Evolutionary conservation across 37 sponge, comb jelly and placozoan genomes (phyloP), one percentile per base, ranked within the genome.

Genomic region (Mnemiopsis leidyi): DNA sequence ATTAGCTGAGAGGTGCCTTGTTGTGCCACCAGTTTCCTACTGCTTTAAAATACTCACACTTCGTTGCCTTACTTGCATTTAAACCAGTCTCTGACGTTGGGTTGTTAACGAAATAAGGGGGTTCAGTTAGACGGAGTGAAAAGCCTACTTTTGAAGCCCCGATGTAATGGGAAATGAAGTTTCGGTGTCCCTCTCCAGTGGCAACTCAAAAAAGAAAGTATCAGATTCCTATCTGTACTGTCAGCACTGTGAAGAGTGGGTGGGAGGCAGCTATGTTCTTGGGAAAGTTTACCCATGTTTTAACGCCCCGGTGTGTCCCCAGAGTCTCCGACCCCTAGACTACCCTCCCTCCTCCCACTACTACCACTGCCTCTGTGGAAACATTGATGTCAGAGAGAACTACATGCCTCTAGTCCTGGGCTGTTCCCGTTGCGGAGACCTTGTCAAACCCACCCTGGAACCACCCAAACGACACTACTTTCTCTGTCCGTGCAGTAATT

Each of bases 301-400:
- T 28, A 71, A 71, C 30, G 75, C 75, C 75, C 75, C 75, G 75
- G 20, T 25, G 3, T 71, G 75, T 25, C n/a, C 30, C 30, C 2
- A n/a, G 3, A 29, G 5, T 71, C 75, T 71, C 75, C 5, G 75
- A 29, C 75, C 75, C 20, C 30, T 71, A 71, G 30, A n/a, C 30
- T 71, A 71, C 75, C 75, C 75, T 28, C 75, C 75, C 25, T 29
- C 75, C 3, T 25, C 30, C 3, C 75, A 71, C 30, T 71, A 29
- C 30, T 71, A 71, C n/a, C 75, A 71, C 30, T 71, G 75, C n/a
- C 25, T 71, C 3, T 71, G 75, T 71, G 75, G 75, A 3, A 71
- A 71, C 30, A n/a, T 71, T 71, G 75, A 71, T 71, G n/a, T 71
- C 75, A 71, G 75, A 25, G 75, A 71, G 75, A 71, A 71, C 30